Evolutionary conservation across 92 coral and sea anemone species (phyloP), one percentile per base, ranked within the genome.

Genomic region (Parazoanthus atlanticus): DNA sequence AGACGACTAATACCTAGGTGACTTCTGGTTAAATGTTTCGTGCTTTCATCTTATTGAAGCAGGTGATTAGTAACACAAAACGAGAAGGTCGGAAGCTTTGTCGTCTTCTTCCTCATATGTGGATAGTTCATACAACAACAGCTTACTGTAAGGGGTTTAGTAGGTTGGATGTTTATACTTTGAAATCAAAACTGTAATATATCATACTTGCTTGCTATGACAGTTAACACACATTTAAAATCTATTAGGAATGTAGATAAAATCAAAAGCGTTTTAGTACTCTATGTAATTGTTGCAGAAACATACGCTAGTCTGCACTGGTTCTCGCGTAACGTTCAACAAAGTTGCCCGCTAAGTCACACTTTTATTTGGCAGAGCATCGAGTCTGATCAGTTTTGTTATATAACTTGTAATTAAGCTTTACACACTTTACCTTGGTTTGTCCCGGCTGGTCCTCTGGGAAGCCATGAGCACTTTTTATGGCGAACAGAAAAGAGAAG

Each of bases 381-480:
- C 8, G n/a, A 25, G 66, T 30, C 23, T 16, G 28, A 21, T 80
- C 29, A 28, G 31, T 56, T 80, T 52, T 56, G 70, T 80, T 56
- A 56, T 80, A 15, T 5, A 32, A 4, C 43, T 54, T 11, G 6
- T 31, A 13, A 80, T 80, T 17, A 69, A 25, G 23, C 8, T 81
- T 31, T 65, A 32, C 7, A 81, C 74, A 25, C 61, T 41, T 12
- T 69, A 84, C 87, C 87, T 84, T 84, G 32, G 74, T 74, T 67
- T 70, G 78, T 5, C 87, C 87, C 29, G 77, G 52, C 67, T 84
- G 79, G 32, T 71, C 69, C 26, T 71, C 79, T 15, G 78, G 67
- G 40, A 74, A 46, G 69, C 87, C 49, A 46, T 49, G 38, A 41
- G 16, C 41, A 41, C 64, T 69, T 43, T n/a, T 46, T 6, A 67